Evolutionary conservation across 1,140 invertebrate genomes (phyloP), one percentile per base, ranked within the genome.

Genomic region (Apis florea): DNA sequence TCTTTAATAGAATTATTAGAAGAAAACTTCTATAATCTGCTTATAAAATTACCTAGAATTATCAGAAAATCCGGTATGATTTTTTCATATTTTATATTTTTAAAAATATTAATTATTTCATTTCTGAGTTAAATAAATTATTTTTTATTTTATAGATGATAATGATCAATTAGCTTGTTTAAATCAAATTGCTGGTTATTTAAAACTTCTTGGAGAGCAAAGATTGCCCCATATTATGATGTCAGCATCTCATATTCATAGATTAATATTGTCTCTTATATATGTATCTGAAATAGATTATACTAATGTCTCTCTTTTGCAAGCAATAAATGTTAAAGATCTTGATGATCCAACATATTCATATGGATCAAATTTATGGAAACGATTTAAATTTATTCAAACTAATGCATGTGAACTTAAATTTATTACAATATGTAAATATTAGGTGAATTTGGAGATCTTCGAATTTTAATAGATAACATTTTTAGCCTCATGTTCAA

Each of bases 111-210:
- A 64, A 58, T 61, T 47, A 8, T 79, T 2, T 51, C 21, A 61
- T 58, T 8, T 47, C 9, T 3, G 9, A 78, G 71, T 12, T 8
- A 40, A n/a, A 47, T 17, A 1, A 68, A 8, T 19, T 17, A 76
- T 31, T 17, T 51, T 61, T 70, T 68, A 63, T 70, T 68, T 79
- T 73, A 19, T 87, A 96, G 95, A 96, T 90, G 92, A 94, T 58
- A 90, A 85, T 9, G 91, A 94, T 82, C 95, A 96, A 89, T 81
- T 95, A 59, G 91, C 93, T 2, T 91, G 92, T 11, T 90, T 96
- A 64, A 95, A 95, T 90, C 92, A 95, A 58, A 83, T 96, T 8
- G 91, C 93, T 59, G 96, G 96, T 15, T 96, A 96, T 89, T 88
- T 96, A 24, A 91, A 91, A 69, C 84, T 96, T 49, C 92, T 96